Percentiles rank a stretch among this genome's conserved stretches.
These are phyloP conservation scores for Peromyscus leucopus DNA, from an alignment of 2,113 vertebrate genomes.

Conservation along the genomic window DNA sequence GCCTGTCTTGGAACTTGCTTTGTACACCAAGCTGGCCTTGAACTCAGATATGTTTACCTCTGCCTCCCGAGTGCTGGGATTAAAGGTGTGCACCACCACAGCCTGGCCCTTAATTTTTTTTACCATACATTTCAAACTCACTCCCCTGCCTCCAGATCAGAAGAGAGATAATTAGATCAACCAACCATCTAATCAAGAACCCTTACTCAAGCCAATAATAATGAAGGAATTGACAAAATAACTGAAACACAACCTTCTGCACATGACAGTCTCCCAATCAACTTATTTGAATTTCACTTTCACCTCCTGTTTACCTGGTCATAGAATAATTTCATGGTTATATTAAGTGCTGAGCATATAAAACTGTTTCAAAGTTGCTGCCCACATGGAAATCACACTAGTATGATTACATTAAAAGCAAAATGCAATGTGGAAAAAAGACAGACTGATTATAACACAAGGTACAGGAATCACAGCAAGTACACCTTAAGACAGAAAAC, in stretches of 20 bases:
- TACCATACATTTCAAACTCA: conserved; percentile 30
- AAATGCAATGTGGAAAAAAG: neutral
- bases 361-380: conserved; percentile 28
- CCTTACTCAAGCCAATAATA: neutral
- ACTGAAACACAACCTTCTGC: neutral
- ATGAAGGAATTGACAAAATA: neutral
- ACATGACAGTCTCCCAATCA: neutral
- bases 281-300: conserved; percentile 29
- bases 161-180: conserved; percentile 5
- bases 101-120: neutral
- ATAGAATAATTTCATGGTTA: neutral
- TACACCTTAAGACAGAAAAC: neutral
- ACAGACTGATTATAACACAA: neutral
- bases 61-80: too few relatives aligned
- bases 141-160: neutral
- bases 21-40: too few relatives aligned
- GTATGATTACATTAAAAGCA: neutral
- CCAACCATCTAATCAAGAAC: neutral
- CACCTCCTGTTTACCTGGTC: neutral
- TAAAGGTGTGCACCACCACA: too few relatives aligned
- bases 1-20: too few relatives aligned
- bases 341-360: neutral
- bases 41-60: too few relatives aligned
- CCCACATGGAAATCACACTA: neutral
- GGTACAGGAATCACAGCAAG: conserved; percentile 9